A percentile compares a stretch with the other conserved stretches of the same genome.
Conservation (phyloP, 2,888 invertebrate genomes). For the Thereva unica region DNA sequence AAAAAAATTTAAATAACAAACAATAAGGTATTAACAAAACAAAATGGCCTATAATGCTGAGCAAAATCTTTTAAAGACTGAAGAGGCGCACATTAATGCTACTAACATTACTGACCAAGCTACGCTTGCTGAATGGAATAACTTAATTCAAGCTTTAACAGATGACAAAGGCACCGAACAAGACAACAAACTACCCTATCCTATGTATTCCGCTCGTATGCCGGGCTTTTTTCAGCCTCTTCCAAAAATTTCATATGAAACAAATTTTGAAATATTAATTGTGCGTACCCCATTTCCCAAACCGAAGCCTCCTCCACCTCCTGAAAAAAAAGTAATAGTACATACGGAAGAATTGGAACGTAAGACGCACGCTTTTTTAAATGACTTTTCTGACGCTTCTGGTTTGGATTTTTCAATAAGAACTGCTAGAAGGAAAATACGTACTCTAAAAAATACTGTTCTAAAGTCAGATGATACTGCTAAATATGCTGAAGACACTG, state of each 20-base stretch:
- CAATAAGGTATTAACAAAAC: too few relatives aligned
- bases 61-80: too few relatives aligned
- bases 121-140: constrained; percentile 55
- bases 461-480: constrained; percentile 56
- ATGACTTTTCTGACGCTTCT: constrained; percentile 53
- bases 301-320: constrained; percentile 54
- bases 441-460: constrained; percentile 56
- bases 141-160: constrained; percentile 46
- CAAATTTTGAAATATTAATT: constrained; percentile 56
- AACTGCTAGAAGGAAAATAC: constrained; percentile 57
- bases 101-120: constrained; percentile 54
- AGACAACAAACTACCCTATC: constrained; percentile 45
- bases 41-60: too few relatives aligned
- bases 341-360: constrained; percentile 56
- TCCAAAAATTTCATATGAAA: constrained; percentile 56
- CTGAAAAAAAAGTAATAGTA: constrained; percentile 54
- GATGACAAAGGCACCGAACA: not conserved
- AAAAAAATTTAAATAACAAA: too few relatives aligned
- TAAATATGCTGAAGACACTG: constrained; percentile 58
- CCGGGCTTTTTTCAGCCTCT: constrained; percentile 58
- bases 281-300: constrained; percentile 45
- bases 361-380: constrained; percentile 56
- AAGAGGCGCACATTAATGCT: constrained; percentile 2
- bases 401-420: constrained; percentile 54
- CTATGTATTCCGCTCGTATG: constrained; percentile 55